Conservation (phyloP, 2,113 vertebrate genomes). For the Dasyprocta punctata region DNA sequence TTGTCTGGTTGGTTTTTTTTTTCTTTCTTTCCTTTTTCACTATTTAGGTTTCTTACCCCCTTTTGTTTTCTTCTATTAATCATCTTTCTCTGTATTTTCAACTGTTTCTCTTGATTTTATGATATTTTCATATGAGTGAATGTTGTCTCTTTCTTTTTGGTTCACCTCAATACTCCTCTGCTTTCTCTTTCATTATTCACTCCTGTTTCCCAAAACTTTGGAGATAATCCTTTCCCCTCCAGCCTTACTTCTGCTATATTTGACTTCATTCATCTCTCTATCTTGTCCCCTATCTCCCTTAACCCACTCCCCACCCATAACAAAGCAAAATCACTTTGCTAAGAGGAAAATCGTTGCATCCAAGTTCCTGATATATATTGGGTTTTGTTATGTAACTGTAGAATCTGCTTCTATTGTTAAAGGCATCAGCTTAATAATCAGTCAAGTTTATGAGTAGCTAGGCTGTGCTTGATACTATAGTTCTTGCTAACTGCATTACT, state of each 20-base stretch:
- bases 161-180: background rate
- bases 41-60: background rate
- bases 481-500: background rate
- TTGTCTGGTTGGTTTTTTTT: background rate
- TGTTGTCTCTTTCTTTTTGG: background rate
- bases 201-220: background rate
- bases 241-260: background rate
- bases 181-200: background rate
- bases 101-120: background rate
- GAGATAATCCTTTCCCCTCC: background rate
- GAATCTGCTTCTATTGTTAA: background rate
- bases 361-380: too few species aligned
- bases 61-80: background rate
- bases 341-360: too few species aligned
- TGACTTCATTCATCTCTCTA: background rate
- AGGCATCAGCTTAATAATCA: background rate
- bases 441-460: background rate
- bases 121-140: background rate
- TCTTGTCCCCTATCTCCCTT: background rate
- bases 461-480: background rate
- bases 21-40: background rate
- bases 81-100: background rate
- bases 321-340: too few species aligned
- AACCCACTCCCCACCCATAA: background rate
- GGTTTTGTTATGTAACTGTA: background rate